Evolutionary conservation across 2,113 vertebrate genomes (phyloP), one percentile per base, ranked within the genome.

Genomic region (Sebastes schlegelii): DNA sequence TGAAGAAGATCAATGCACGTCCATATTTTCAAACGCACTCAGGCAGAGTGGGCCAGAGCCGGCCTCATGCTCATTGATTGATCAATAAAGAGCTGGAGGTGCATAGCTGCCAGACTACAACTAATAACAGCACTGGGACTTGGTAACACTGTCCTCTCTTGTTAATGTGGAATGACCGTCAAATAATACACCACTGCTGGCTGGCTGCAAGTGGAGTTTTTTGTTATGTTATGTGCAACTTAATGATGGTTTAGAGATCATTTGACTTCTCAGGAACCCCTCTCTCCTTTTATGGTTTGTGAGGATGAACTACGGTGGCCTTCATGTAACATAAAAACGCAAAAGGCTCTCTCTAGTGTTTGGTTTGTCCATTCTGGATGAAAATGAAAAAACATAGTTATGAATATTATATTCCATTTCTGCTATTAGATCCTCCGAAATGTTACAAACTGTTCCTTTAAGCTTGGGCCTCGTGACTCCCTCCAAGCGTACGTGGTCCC

Each of bases 21-120:
- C 64, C 60, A 51, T 42, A 72, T 66, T 90, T 83, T 77, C 74
- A 80, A 83, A 83, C 1, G 7, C 65, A 51, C 34, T 74, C 75
- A 74, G 14, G 23, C n/a, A 82, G 52, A 71, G 81, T 10, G 60
- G 51, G 66, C 74, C 21, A 73, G 46, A 79, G 70, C 42, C 2
- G 49, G 21, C 77, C 93, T 91, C 62, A 76, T 86, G 90, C 64
- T 86, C 62, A 90, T 91, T 81, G 92, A 93, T 90, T 83, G 91
- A 90, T 94, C 89, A 74, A 91, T 93, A 61, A 71, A 79, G 49
- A 71, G 78, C 85, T 73, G 65, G 75, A 83, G 71, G 82, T 76
- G 43, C 62, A 84, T 48, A 46, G 64, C 85, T 87, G 80, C 48
- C 88, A 88, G 86, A 86, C 74, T 55, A 77, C 64, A 64, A 67